Conservation (phyloP, 2,888 invertebrate genomes). For the Malachius bipustulatus region DNA sequence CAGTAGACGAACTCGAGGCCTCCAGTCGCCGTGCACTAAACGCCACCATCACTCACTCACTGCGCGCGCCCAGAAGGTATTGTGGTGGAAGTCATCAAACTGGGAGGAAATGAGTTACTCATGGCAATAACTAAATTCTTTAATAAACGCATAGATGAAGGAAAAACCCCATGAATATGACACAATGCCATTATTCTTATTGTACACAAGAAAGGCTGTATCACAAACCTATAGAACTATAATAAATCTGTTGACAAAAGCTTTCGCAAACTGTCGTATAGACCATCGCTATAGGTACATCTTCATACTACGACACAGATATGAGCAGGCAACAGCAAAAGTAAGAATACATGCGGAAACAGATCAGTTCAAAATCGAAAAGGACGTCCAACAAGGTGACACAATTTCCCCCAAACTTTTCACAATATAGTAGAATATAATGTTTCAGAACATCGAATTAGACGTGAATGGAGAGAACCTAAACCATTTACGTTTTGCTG, state of each 20-base stretch:
- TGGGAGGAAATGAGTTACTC: no score
- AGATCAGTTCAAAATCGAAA: slow-evolving; percentile 7
- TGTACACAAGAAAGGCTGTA: no score
- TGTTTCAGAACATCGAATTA: slow-evolving; percentile 9
- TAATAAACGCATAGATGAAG: no score
- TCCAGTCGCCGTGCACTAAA: no score
- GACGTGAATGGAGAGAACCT: slow-evolving; percentile 10
- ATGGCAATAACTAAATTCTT: no score
- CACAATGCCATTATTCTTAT: no score
- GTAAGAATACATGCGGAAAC: slow-evolving; percentile 10
- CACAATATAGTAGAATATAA: slow-evolving; percentile 7
- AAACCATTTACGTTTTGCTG: slow-evolving; percentile 10
- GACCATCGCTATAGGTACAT: slow-evolving; percentile 9
- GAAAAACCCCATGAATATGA: no score
- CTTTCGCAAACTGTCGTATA: slow-evolving; percentile 6
- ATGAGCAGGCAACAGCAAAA: slow-evolving; percentile 7
- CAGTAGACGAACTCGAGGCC: no score
- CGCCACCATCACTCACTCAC: no score
- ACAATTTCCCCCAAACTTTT: slow-evolving; percentile 12
- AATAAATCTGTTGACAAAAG: slow-evolving; percentile 13
- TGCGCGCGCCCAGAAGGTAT: no score
- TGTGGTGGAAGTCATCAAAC: no score
- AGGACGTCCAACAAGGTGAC: slow-evolving; percentile 10
- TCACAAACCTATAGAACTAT: slow-evolving; percentile 13
- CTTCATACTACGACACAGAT: slow-evolving; percentile 7